phyloP scores from a whole-genome alignment of 2,888 invertebrate species.

The Tetropium fuscum region DNA sequence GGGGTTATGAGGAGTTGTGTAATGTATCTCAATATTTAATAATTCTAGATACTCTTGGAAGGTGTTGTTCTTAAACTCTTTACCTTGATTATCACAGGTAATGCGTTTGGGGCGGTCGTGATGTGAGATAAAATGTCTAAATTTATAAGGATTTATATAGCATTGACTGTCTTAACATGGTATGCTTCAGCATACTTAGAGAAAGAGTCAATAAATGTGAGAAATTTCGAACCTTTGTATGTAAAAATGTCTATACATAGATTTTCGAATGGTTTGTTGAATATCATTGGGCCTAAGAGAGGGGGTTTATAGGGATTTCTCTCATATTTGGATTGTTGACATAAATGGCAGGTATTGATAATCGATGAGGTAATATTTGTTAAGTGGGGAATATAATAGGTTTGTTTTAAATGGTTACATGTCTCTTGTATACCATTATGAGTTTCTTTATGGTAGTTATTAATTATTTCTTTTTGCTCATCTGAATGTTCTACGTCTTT shows the following conservation, averaged over 20 bases:
- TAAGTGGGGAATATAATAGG: neutral
- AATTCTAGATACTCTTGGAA: conserved; percentile 5
- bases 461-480: neutral
- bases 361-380: neutral
- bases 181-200: neutral
- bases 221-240: neutral
- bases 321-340: neutral
- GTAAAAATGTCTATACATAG: neutral
- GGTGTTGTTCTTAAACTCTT: neutral
- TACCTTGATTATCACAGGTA: conserved; percentile 9
- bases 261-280: neutral
- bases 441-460: neutral
- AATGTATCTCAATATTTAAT: conserved; percentile 7
- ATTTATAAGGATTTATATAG: neutral
- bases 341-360: neutral
- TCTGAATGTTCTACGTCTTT: neutral
- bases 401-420: neutral
- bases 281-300: conserved; percentile 1
- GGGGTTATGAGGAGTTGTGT: conserved; percentile 2
- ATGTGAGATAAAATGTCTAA: neutral
- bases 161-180: neutral
- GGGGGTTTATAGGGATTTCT: neutral
- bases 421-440: neutral
- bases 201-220: neutral
- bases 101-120: neutral